Percentiles rank a stretch among this genome's conserved stretches.
phyloP scores from a whole-genome alignment of 2,888 invertebrate species.

The Malthinus seriepunctatus region DNA sequence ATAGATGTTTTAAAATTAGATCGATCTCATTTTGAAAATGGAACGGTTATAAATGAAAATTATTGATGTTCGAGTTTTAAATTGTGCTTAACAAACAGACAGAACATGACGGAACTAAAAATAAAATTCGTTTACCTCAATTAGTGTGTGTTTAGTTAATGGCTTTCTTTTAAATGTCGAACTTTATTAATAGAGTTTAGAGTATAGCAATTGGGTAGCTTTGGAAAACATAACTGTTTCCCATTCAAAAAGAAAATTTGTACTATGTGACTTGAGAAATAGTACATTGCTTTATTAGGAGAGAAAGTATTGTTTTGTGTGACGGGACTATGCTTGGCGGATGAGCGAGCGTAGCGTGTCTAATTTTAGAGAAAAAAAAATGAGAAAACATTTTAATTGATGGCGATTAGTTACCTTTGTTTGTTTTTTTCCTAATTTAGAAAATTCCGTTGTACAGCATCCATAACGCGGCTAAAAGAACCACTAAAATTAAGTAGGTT shows the following conservation, averaged over 20 bases:
- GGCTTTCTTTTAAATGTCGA: conserved; percentile 1
- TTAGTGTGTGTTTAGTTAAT: conserved; percentile 17
- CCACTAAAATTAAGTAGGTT: conserved; percentile 70
- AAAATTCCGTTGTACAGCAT: conserved; percentile 67
- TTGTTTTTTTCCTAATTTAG: conserved; percentile 36
- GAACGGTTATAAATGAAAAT: conserved; percentile 11
- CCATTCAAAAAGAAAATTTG: too few relatives aligned
- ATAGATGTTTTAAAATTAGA: background rate
- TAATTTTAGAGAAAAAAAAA: background rate
- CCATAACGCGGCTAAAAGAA: conserved; percentile 68
- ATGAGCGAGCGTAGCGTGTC: too few relatives aligned
- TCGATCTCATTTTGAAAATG: conserved; percentile 16
- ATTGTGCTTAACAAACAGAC: conserved; percentile 15
- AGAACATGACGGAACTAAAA: conserved; percentile 18
- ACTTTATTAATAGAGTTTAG: conserved; percentile 2
- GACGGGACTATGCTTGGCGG: too few relatives aligned
- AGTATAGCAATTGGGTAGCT: too few relatives aligned
- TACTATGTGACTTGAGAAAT: too few relatives aligned
- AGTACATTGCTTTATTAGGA: too few relatives aligned
- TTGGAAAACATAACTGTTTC: too few relatives aligned
- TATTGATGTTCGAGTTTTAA: conserved; percentile 13
- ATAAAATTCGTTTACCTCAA: conserved; percentile 14
- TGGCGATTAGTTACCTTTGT: background rate
- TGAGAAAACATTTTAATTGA: background rate
- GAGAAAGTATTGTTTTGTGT: too few relatives aligned